phyloP scores from a whole-genome alignment of 2,797 vertebrate genomes.

The Echiichthys vipera region DNA sequence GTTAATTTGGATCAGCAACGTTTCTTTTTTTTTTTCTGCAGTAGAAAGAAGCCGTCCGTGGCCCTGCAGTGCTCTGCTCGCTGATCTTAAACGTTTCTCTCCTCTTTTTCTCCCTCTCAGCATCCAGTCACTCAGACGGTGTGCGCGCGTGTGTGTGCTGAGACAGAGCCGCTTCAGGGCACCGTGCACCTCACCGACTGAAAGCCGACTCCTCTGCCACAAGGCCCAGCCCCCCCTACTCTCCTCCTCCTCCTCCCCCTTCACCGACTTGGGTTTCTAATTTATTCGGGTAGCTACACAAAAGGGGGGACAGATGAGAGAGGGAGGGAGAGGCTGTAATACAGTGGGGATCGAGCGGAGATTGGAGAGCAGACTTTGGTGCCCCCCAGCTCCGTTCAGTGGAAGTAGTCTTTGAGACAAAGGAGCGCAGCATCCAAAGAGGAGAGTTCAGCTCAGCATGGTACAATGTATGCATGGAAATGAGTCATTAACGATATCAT shows the following conservation, averaged over 20 bases:
- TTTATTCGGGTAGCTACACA: constrained; percentile 85
- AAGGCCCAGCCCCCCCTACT: constrained; percentile 76
- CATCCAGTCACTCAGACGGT: constrained; percentile 75
- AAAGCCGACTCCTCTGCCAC: constrained; percentile 79
- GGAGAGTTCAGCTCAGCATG: constrained; percentile 21
- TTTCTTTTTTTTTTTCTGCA: constrained; percentile 49
- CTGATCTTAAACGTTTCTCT: constrained; percentile 38
- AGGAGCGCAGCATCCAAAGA: constrained; percentile 63
- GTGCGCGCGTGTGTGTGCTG: constrained; percentile 19
- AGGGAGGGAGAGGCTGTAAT: constrained; percentile 48
- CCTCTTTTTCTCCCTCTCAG: constrained; percentile 60
- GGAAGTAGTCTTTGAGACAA: constrained; percentile 84
- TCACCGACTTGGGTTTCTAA: constrained; percentile 76
- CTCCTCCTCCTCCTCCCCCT: constrained; percentile 40
- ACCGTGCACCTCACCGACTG: constrained; percentile 78
- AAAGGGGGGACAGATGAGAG: constrained; percentile 67
- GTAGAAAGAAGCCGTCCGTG: constrained; percentile 36
- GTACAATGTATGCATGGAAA: constrained; percentile 26
- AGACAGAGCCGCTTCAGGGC: constrained; percentile 64
- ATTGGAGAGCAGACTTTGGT: constrained; percentile 82
- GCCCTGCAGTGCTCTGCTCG: constrained; percentile 29
- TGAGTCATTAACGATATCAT: constrained; percentile 15
- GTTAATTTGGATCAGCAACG: constrained; percentile 55
- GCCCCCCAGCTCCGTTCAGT: constrained; percentile 84
- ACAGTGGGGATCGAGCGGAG: constrained; percentile 40